Base-by-base conservation (phyloP, 1,140 invertebrate species). In the Oncopeltus fasciatus region DNA sequence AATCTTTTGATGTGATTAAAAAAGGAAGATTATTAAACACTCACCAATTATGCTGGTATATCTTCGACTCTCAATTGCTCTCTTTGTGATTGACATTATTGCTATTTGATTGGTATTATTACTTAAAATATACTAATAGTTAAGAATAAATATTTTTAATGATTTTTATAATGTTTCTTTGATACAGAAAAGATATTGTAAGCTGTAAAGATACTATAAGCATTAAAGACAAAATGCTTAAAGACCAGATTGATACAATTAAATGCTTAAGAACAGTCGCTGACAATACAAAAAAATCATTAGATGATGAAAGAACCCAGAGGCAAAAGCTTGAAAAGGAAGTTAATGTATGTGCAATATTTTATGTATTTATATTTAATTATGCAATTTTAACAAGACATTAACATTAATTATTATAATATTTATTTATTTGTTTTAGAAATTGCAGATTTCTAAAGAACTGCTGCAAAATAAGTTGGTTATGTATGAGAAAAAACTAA, bases 171-270 rank as follows among this genome's bases (percentile, higher is more conserved):
- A 8, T 38, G 31, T 38, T 38, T 38, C n/a, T n/a, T n/a, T n/a
- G n/a, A n/a, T 43, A n/a, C 31, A 60, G 59, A 14, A 27, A 16
- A 4, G 28, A 49, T 49, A 5, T 60, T 14, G 46, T 49, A n/a
- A 28, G 29, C 1, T 21, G 29, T 2, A 46, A 47, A 18, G 59
- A 60, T 31, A 47, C 59, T 29, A 28, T 60, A 14, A 29, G 20
- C 5, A 60, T 60, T 18, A 60, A 60, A 60, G 59, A 60, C n/a
- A 60, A 60, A 60, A 60, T 60, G 26, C 43, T 60, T 1, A 47
- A 60, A 21, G 59, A 60, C 29, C 59, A 60, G 24, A n/a, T 47
- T 21, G 59, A 60, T 49, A 60, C 59, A 49, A 60, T 60, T 11
- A 60, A 60, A 29, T 49, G 43, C 20, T 49, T 60, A 14, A 26